Base-by-base conservation (phyloP, 2,888 invertebrate genomes). In the Heliconius ismenius region DNA sequence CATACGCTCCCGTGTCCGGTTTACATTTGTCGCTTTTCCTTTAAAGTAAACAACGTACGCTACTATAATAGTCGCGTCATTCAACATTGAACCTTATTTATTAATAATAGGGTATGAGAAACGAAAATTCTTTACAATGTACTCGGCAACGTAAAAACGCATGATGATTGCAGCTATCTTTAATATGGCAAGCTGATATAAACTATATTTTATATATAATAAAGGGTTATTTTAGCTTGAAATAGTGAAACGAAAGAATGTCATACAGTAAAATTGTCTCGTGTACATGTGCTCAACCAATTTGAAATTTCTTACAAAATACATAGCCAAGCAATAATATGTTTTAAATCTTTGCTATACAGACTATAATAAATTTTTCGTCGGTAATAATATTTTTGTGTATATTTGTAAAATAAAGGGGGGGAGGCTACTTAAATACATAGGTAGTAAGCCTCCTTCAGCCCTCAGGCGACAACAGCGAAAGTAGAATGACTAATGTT, bases 1-100 rank as follows among this genome's bases (percentile, higher is more conserved):
- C 90, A 89, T 87, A 86, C 85, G 86, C 88, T 88, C 90, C 89
- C 88, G 90, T 85, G 90, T 92, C 92, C 92, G 91, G 92, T 91
- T 92, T 86, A 88, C 88, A 89, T 91, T 88, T 87, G 85, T 84
- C 86, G 89, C 90, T 91, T 92, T 92, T 92, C 91, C 90, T 91
- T 91, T 89, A 88, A 87, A 88, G 86, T 83, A 82, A 87, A 88
- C 85, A 86, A 36, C 84, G 83, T 83, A 86, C 85, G 85, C 82
- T 80, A 70, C 74, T 63, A 75, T 60, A 68, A 70, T 54, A 36
- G 54, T 78, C 78, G 10, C 24, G 78, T 74, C 76, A 79, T 80
- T 28, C 73, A 76, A 88, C 82, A 82, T 81, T 83, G 21, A 79
- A 82, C 86, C 81, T 85, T 87, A 87, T n/a, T 7, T n/a, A 83